These are phyloP conservation scores for Nesoenas mayeri DNA, from an alignment of 2,113 vertebrate genomes.

Conservation along the genomic window DNA sequence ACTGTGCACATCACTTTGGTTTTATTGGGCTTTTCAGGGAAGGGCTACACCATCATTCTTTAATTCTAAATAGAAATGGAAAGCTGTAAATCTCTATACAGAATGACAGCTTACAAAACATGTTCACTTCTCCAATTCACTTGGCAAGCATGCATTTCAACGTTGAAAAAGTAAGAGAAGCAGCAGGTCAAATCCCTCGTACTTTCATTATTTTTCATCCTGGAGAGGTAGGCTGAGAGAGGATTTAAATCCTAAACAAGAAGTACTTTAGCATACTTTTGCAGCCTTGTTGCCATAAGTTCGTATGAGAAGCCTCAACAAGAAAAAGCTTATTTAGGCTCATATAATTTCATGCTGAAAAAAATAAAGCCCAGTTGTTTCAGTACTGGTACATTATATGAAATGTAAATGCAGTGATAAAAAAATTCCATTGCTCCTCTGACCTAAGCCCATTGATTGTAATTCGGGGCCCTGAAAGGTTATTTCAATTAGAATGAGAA, in stretches of 20 bases:
- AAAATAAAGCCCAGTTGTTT: not conserved
- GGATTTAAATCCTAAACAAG: not conserved
- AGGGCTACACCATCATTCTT: conserved; percentile 48
- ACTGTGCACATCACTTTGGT: conserved; percentile 34
- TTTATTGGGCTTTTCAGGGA: conserved; percentile 59
- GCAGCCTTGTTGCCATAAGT: not conserved
- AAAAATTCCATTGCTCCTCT: not conserved
- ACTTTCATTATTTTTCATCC: conserved; percentile 28
- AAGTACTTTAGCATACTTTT: not conserved
- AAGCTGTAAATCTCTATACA: conserved; percentile 55
- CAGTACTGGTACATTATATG: not conserved
- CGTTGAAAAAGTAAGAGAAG: conserved; percentile 34
- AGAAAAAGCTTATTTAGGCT: not conserved
- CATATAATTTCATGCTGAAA: not conserved
- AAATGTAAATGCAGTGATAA: not conserved
- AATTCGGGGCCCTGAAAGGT: not conserved
- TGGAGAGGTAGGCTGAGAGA: not conserved
- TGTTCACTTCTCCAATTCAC: conserved; percentile 43
- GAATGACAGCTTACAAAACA: conserved; percentile 56
- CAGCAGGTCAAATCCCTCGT: conserved; percentile 12
- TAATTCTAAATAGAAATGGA: conserved; percentile 63
- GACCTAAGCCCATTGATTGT: not conserved
- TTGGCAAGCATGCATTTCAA: conserved; percentile 32
- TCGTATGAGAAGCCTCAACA: not conserved
- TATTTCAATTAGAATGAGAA: not conserved